These are phyloP conservation scores for Junonia oenone DNA, from an alignment of 2,888 invertebrate species.

Conservation along the genomic window DNA sequence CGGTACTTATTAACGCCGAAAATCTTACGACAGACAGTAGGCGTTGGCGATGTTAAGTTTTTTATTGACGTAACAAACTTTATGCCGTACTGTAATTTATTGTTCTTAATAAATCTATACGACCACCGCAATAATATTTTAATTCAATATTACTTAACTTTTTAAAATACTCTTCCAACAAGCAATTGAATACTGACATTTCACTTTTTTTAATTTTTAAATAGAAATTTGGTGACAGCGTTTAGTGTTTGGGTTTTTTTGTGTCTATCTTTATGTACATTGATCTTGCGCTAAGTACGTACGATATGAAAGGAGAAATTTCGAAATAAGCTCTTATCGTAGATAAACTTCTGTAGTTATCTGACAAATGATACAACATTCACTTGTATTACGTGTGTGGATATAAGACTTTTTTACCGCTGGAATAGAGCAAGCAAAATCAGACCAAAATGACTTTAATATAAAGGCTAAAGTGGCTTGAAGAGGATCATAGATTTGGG, in stretches of 20 bases:
- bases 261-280: not conserved
- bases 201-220: too few species aligned
- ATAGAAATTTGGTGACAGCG: too few species aligned
- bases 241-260: too few species aligned
- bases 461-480: not conserved
- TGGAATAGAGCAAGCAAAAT: not conserved
- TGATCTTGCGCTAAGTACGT: not conserved
- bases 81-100: not conserved
- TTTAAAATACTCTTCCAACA: not conserved
- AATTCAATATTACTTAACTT: not conserved
- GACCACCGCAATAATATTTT: not conserved
- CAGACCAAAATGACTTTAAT: not conserved
- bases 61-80: not conserved
- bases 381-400: constrained; percentile 20
- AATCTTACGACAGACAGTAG: not conserved
- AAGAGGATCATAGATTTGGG: not conserved
- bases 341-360: constrained; percentile 10
- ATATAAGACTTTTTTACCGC: constrained; percentile 4
- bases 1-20: not conserved
- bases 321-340: constrained; percentile 19
- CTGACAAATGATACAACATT: constrained; percentile 19
- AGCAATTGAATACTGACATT: too few species aligned
- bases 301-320: constrained; percentile 14
- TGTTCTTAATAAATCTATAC: not conserved
- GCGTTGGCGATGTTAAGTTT: not conserved